Evolutionary conservation across 2,113 vertebrate species (phyloP).

Genomic region (Ceyx margarethae): DNA sequence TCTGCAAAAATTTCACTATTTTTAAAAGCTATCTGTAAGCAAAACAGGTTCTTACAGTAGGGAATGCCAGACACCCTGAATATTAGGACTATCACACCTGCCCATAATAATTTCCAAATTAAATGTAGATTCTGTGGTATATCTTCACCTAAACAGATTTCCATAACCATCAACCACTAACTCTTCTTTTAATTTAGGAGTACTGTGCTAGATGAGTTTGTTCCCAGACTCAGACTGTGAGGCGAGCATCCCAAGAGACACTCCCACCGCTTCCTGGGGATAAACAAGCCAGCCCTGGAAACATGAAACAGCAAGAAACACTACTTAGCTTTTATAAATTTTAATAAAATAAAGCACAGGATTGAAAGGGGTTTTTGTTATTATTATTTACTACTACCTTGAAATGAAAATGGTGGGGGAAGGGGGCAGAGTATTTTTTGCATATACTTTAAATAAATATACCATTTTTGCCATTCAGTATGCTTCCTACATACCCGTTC

Average conservation of each 20-base stretch:
- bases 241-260: constrained; percentile 35
- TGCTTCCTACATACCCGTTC: not conserved
- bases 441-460: not conserved
- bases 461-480: not conserved
- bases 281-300: constrained; percentile 44
- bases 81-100: not conserved
- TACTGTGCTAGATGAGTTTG: constrained; percentile 28
- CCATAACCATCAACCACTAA: constrained; percentile 48
- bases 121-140: constrained; percentile 10
- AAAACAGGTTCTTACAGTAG: not conserved
- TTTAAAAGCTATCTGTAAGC: not conserved
- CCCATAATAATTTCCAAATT: constrained; percentile 27
- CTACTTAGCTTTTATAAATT: constrained; percentile 47
- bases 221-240: constrained; percentile 42
- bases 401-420: not conserved
- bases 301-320: constrained; percentile 44
- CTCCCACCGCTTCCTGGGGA: constrained; percentile 61
- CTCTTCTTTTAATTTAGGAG: constrained; percentile 52
- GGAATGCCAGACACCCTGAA: not conserved
- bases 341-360: constrained; percentile 24
- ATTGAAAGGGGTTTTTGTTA: not conserved
- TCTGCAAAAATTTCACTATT: not conserved
- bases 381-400: constrained; percentile 17
- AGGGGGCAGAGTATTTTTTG: not conserved
- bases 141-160: constrained; percentile 46